Evolutionary conservation across 1,140 invertebrate genomes (phyloP).

Genomic region (Tachypleus tridentatus): DNA sequence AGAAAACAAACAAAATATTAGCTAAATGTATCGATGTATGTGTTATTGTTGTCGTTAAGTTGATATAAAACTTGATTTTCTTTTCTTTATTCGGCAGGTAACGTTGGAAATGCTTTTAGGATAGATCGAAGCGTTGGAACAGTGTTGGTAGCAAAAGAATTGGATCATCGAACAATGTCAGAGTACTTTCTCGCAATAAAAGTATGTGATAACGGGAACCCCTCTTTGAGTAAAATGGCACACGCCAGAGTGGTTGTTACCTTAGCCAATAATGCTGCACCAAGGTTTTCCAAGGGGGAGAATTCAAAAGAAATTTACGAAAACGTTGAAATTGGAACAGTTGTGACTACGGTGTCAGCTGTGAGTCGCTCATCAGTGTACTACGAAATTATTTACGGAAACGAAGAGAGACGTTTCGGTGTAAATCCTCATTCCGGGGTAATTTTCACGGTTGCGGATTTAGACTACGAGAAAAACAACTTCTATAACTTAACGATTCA

Average conservation of each 20-base stretch:
- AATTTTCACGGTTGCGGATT: constrained; percentile 46
- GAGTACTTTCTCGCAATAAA: constrained; percentile 72
- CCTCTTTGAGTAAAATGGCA: constrained; percentile 56
- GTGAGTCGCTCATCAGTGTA: constrained; percentile 61
- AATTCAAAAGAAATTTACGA: constrained; percentile 69
- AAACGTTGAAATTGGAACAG: constrained; percentile 61
- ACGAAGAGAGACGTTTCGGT: constrained; percentile 56
- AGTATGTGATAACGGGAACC: constrained; percentile 64
- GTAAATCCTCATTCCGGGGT: constrained; percentile 77
- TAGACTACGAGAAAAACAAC: constrained; percentile 64
- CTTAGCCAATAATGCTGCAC: constrained; percentile 77
- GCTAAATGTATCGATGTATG: too few species aligned
- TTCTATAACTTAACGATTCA: constrained; percentile 70
- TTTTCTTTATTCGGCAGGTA: constrained; percentile 35
- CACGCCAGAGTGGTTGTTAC: constrained; percentile 74
- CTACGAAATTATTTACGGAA: constrained; percentile 69
- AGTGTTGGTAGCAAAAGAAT: constrained; percentile 55
- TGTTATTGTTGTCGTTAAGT: too few species aligned
- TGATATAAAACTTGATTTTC: not conserved
- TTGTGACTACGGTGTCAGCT: constrained; percentile 62
- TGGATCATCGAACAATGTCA: constrained; percentile 51
- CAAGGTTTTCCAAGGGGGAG: constrained; percentile 52
- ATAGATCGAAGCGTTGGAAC: constrained; percentile 64
- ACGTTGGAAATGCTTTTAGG: constrained; percentile 67
- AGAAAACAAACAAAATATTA: too few species aligned